Percentiles rank a stretch among this genome's conserved stretches.
Evolutionary conservation across 2,888 invertebrate species (phyloP).

Genomic region (Nomada fabriciana): DNA sequence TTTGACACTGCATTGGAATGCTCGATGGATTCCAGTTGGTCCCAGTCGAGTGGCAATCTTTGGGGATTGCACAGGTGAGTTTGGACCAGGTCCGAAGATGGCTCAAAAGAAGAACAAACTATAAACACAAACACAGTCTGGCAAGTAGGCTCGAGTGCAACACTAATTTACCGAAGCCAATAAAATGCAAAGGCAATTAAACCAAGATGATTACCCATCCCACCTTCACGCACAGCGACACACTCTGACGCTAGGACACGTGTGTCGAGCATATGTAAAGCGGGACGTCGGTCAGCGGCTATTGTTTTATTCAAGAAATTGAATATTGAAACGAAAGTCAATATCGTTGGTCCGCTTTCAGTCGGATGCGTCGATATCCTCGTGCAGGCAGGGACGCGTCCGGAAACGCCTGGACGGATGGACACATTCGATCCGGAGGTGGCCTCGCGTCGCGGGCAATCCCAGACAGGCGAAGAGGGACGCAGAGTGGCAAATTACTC

Average conservation of each 20-base stretch:
- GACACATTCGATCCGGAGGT: slow-evolving; percentile 28
- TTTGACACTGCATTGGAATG: too few species aligned
- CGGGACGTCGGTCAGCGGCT: slow-evolving; percentile 47
- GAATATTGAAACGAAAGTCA: slow-evolving; percentile 73
- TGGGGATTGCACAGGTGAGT: too few species aligned
- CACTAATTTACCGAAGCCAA: background rate
- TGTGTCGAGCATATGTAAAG: background rate
- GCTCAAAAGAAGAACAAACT: too few species aligned
- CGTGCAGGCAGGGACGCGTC: slow-evolving; percentile 33
- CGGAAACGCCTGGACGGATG: slow-evolving; percentile 59
- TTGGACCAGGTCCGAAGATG: too few species aligned
- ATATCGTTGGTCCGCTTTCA: slow-evolving; percentile 65
- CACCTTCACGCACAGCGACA: background rate
- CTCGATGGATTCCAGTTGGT: too few species aligned
- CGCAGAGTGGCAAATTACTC: slow-evolving; percentile 66
- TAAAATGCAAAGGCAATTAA: slow-evolving; percentile 33
- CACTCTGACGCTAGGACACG: too few species aligned
- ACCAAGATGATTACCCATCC: slow-evolving; percentile 27
- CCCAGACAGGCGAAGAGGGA: slow-evolving; percentile 2
- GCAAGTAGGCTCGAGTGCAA: too few species aligned
- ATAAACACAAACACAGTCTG: too few species aligned
- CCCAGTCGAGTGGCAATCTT: too few species aligned
- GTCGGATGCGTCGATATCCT: slow-evolving; percentile 59
- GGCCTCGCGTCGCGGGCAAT: slow-evolving; percentile 34
- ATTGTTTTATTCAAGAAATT: slow-evolving; percentile 74